These are phyloP conservation scores for Macrosteles quadrilineatus DNA, from an alignment of 1,140 invertebrate species.

Conservation along the genomic window DNA sequence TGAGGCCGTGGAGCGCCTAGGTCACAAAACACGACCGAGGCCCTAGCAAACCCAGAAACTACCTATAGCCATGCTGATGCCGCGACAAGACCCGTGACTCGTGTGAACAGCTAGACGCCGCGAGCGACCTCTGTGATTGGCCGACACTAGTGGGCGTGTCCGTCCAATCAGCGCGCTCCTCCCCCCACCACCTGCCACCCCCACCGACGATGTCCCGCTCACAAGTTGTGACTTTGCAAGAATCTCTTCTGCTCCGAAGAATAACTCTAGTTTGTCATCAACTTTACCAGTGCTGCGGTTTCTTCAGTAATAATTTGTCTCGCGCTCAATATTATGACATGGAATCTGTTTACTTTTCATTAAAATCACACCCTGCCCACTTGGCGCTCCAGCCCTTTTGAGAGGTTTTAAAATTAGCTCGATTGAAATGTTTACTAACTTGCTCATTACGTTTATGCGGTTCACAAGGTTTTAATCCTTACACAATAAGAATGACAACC, in stretches of 20 bases:
- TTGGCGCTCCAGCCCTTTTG: too few relatives aligned
- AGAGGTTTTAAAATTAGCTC: too few relatives aligned
- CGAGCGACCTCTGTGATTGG: not conserved
- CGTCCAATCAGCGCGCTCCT: conserved; percentile 3
- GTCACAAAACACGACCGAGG: conserved; percentile 14
- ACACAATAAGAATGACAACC: too few relatives aligned
- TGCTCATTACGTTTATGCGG: too few relatives aligned
- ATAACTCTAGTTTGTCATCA: conserved; percentile 21
- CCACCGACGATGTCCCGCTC: conserved; percentile 2
- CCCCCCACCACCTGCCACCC: not conserved
- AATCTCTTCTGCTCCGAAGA: not conserved
- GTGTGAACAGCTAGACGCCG: not conserved
- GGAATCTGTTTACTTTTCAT: too few relatives aligned
- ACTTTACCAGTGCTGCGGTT: not conserved
- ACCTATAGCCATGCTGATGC: not conserved
- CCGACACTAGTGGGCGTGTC: not conserved
- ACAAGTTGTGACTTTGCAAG: not conserved
- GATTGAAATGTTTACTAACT: too few relatives aligned
- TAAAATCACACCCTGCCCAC: too few relatives aligned
- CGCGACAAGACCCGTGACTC: not conserved
- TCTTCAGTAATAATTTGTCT: conserved; percentile 14
- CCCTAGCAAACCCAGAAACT: not conserved
- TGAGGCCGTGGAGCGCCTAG: conserved; percentile 36
- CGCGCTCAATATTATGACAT: too few relatives aligned
- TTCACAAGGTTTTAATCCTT: too few relatives aligned